Conservation (phyloP, 2,888 invertebrate genomes). For the Drosophila seclusa region DNA sequence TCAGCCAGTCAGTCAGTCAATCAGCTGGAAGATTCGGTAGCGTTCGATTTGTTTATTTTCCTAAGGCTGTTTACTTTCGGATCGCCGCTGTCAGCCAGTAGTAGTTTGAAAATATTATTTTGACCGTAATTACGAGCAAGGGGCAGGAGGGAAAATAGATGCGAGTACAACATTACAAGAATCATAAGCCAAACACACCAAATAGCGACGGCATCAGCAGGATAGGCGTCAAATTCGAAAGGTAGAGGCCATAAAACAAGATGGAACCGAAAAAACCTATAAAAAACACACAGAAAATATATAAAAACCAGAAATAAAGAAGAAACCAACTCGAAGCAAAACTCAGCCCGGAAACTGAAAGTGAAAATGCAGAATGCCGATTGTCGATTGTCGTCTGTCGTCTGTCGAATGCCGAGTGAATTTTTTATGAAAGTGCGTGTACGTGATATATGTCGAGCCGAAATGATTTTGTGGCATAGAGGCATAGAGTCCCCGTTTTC, state of each 20-base stretch:
- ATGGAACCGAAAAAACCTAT: background rate
- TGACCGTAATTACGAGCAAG: slow-evolving; percentile 79
- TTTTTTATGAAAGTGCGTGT: slow-evolving; percentile 72
- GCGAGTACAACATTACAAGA: slow-evolving; percentile 36
- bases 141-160: slow-evolving; percentile 21
- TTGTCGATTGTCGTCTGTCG: slow-evolving; percentile 9
- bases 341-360: slow-evolving; percentile 69
- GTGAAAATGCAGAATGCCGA: slow-evolving; percentile 70
- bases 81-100: slow-evolving; percentile 51
- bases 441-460: slow-evolving; percentile 73
- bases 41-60: slow-evolving; percentile 68
- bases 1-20: slow-evolving; percentile 8
- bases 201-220: slow-evolving; percentile 30
- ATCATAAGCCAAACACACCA: slow-evolving; percentile 23
- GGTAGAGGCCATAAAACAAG: slow-evolving; percentile 7
- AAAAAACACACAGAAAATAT: slow-evolving; percentile 2
- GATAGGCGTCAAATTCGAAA: slow-evolving; percentile 27
- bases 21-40: slow-evolving; percentile 41
- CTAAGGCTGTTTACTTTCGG: slow-evolving; percentile 75
- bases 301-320: slow-evolving; percentile 1
- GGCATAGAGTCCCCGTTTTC: slow-evolving; percentile 16
- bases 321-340: slow-evolving; percentile 18
- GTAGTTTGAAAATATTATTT: slow-evolving; percentile 80
- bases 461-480: slow-evolving; percentile 67
- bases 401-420: slow-evolving; percentile 25